These are phyloP conservation scores for Globia sparganii DNA, from an alignment of 2,888 invertebrate species.

Conservation along the genomic window DNA sequence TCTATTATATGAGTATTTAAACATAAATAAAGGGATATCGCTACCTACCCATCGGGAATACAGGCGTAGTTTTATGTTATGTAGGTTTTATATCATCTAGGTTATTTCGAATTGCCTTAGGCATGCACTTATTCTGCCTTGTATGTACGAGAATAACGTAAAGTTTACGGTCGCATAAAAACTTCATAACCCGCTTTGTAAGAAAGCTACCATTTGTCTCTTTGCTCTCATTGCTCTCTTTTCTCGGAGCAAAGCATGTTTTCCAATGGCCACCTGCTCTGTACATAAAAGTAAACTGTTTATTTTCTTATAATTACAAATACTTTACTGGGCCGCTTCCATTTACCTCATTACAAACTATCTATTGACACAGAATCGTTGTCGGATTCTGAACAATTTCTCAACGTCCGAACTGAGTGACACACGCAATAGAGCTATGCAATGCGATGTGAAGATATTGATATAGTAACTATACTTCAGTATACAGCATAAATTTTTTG, in stretches of 20 bases:
- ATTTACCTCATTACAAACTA: slow-evolving; percentile 14
- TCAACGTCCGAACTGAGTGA: background rate
- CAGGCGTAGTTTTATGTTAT: background rate
- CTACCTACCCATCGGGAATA: background rate
- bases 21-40: background rate
- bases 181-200: slow-evolving; percentile 6
- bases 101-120: background rate
- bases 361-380: slow-evolving; percentile 37
- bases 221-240: slow-evolving; percentile 9
- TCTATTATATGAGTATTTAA: background rate
- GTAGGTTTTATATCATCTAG: background rate
- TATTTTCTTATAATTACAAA: slow-evolving; percentile 30
- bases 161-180: slow-evolving; percentile 12
- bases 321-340: background rate
- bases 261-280: slow-evolving; percentile 9
- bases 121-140: background rate
- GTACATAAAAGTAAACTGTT: slow-evolving; percentile 14
- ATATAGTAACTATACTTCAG: background rate
- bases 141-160: background rate
- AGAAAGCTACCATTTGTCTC: slow-evolving; percentile 9
- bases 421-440: background rate
- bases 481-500: too few species aligned
- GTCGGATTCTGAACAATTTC: slow-evolving; percentile 7
- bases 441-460: background rate
- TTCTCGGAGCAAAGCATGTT: slow-evolving; percentile 13